A percentile compares a stretch with the other conserved stretches of the same genome.
phyloP scores from a whole-genome alignment of 2,113 vertebrate genomes.

The Anser cygnoides region DNA sequence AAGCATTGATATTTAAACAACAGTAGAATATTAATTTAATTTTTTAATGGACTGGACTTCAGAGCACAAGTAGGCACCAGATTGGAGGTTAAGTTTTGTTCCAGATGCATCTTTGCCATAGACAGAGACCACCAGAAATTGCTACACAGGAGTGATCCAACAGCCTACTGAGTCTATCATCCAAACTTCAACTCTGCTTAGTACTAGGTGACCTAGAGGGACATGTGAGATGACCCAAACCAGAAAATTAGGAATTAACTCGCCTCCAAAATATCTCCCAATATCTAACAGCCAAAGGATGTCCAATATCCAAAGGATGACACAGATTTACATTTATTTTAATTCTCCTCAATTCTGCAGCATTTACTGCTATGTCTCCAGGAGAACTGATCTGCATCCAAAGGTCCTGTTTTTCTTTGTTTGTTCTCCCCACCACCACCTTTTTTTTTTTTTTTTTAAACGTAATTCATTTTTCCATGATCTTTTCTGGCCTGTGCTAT shows the following conservation, averaged over 20 bases:
- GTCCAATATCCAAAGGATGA: not conserved
- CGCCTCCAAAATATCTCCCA: not conserved
- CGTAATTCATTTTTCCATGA: not conserved
- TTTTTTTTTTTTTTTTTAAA: not conserved
- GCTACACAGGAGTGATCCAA: not conserved
- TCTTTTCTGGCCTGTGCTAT: not conserved
- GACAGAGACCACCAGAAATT: not conserved
- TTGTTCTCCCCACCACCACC: too few species aligned
- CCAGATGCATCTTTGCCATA: not conserved
- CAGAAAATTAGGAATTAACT: not conserved
- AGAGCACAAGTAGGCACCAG: not conserved
- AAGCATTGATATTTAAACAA: constrained; percentile 51
- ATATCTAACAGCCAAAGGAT: not conserved
- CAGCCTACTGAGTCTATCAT: not conserved
- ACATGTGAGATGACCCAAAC: not conserved
- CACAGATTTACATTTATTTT: not conserved
- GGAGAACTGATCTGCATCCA: not conserved
- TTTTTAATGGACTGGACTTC: constrained; percentile 48
- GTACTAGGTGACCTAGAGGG: not conserved
- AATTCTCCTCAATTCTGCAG: not conserved
- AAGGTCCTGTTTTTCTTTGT: not conserved
- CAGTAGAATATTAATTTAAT: constrained; percentile 19
- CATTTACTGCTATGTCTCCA: not conserved
- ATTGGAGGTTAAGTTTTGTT: not conserved
- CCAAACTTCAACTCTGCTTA: not conserved